Percentiles rank a stretch among this genome's conserved stretches.
Evolutionary conservation across 2,888 invertebrate genomes (phyloP).

Genomic region (Eupeodes latifasciatus): DNA sequence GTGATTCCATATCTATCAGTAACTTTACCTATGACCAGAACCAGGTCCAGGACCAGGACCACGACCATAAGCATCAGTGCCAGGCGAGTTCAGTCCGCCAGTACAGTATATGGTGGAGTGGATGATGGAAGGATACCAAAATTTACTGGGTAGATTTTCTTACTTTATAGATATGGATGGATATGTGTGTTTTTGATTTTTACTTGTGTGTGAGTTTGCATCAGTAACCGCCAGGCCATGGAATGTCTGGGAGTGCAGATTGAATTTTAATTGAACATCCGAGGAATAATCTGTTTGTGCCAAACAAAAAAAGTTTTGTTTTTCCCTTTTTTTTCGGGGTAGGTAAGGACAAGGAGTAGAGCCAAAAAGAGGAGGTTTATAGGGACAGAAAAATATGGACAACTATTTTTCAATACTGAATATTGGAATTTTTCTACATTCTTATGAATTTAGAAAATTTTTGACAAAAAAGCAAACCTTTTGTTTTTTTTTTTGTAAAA

Average conservation of each 20-base stretch:
- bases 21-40: constrained; percentile 50
- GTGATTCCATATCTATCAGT: constrained; percentile 62
- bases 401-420: too few species aligned
- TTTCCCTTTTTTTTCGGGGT: too few species aligned
- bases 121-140: constrained; percentile 11
- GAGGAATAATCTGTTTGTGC: constrained; percentile 58
- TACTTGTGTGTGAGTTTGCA: constrained; percentile 12
- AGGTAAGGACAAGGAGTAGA: too few species aligned
- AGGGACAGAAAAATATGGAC: too few species aligned
- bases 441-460: too few species aligned
- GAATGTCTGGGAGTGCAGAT: constrained; percentile 69
- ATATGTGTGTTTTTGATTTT: constrained; percentile 3
- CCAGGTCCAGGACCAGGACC: constrained; percentile 3
- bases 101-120: too few species aligned
- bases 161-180: not conserved
- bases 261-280: constrained; percentile 75
- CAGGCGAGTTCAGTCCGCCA: too few species aligned
- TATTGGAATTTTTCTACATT: too few species aligned
- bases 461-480: too few species aligned
- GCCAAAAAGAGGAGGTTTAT: too few species aligned
- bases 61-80: constrained; percentile 1
- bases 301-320: not conserved
- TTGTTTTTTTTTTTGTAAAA: too few species aligned
- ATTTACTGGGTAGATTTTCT: constrained; percentile 33
- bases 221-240: constrained; percentile 39